phyloP scores from a whole-genome alignment of 2,113 vertebrate genomes.

The Melanerpes aurifrons region DNA sequence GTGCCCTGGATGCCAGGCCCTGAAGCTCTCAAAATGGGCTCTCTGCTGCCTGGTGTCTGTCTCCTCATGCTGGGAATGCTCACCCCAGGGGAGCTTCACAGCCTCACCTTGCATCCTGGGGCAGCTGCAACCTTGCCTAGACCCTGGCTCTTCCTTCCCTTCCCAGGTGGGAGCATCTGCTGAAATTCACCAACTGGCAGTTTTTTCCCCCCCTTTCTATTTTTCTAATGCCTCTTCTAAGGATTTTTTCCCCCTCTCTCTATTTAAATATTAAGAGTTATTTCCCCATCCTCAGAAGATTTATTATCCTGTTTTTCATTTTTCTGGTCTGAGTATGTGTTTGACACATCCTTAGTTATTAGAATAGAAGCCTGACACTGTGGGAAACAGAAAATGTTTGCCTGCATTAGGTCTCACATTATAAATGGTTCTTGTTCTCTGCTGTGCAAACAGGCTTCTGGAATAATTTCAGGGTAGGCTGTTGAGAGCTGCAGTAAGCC shows the following conservation, averaged over 20 bases:
- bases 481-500: not conserved
- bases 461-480: constrained; percentile 36
- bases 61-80: no score
- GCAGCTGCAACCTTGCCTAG: no score
- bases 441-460: constrained; percentile 5
- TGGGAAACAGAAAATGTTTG: constrained; percentile 50
- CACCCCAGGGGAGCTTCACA: no score
- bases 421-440: constrained; percentile 53
- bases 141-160: no score
- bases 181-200: not conserved
- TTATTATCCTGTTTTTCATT: constrained; percentile 45
- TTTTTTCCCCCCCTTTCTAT: not conserved
- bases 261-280: constrained; percentile 1
- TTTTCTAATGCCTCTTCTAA: not conserved
- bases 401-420: constrained; percentile 15
- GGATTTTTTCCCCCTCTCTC: not conserved
- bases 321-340: constrained; percentile 14
- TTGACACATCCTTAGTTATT: constrained; percentile 57
- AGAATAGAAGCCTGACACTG: constrained; percentile 9
- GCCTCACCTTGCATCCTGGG: no score
- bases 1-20: no score
- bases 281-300: constrained; percentile 33
- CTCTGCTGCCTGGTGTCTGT: no score
- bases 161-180: not conserved
- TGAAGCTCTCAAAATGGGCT: no score